Evolutionary conservation across 2,888 invertebrate species (phyloP).

Genomic region (Scaptomyza reducta): DNA sequence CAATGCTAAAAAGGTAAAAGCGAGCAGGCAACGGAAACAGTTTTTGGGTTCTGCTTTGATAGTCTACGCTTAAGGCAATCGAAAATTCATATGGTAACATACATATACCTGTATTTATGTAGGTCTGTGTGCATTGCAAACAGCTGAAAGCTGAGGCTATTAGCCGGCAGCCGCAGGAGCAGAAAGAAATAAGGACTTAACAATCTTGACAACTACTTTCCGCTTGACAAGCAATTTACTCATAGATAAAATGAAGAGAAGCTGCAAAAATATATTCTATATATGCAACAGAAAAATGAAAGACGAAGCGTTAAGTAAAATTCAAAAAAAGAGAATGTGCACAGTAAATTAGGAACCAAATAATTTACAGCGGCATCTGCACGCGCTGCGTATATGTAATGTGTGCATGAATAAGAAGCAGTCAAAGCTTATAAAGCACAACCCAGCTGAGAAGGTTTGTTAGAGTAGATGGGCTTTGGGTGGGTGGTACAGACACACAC

Average conservation of each 20-base stretch:
- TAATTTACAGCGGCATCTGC: slow-evolving; percentile 45
- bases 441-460: neutral
- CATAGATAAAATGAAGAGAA: slow-evolving; percentile 71
- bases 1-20: slow-evolving; percentile 46
- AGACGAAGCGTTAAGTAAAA: slow-evolving; percentile 13
- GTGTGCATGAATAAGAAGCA: slow-evolving; percentile 30
- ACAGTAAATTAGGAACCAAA: slow-evolving; percentile 43
- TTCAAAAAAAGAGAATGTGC: slow-evolving; percentile 1
- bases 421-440: neutral
- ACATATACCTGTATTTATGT: slow-evolving; percentile 3
- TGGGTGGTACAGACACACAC: slow-evolving; percentile 1
- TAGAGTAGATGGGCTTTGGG: neutral
- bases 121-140: slow-evolving; percentile 18
- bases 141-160: slow-evolving; percentile 51
- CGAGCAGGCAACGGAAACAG: slow-evolving; percentile 44
- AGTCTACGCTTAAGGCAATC: slow-evolving; percentile 44
- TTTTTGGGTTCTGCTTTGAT: slow-evolving; percentile 44
- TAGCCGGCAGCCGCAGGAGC: slow-evolving; percentile 48
- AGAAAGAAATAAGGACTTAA: slow-evolving; percentile 82
- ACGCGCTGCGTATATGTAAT: slow-evolving; percentile 41
- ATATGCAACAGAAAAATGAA: slow-evolving; percentile 6
- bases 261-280: slow-evolving; percentile 28
- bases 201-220: slow-evolving; percentile 84
- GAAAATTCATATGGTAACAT: slow-evolving; percentile 10
- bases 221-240: slow-evolving; percentile 84